Conservation (phyloP, 1,140 invertebrate genomes). For the Tribolium castaneum region DNA sequence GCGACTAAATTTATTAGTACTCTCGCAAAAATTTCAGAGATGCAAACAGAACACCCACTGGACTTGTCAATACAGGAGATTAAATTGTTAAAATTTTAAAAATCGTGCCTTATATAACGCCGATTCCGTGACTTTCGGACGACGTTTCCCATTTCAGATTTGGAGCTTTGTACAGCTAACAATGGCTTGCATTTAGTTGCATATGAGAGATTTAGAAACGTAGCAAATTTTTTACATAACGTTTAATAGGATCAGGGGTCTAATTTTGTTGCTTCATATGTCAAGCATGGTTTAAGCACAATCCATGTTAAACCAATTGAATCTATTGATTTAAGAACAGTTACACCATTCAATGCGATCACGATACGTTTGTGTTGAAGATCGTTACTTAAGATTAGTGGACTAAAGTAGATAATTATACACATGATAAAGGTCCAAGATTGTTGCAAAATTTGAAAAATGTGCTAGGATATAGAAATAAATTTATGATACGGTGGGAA, state of each 20-base stretch:
- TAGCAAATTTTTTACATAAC: constrained; percentile 9
- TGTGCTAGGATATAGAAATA: not conserved
- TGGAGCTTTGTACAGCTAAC: not conserved
- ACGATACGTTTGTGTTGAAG: not conserved
- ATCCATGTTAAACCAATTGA: not conserved
- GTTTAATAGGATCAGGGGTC: not conserved
- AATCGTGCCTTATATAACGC: not conserved
- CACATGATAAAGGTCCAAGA: constrained; percentile 9
- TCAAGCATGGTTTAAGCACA: not conserved
- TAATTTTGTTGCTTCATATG: constrained; percentile 4
- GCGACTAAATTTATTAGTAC: constrained; percentile 3
- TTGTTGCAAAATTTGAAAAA: constrained; percentile 25
- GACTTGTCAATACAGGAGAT: not conserved
- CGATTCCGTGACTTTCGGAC: constrained; percentile 1
- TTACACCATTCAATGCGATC: not conserved
- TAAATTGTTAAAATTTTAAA: not conserved
- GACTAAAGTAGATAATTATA: not conserved
- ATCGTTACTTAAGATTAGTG: not conserved
- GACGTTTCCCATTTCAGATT: constrained; percentile 12
- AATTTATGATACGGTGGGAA: not conserved
- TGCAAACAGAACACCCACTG: not conserved
- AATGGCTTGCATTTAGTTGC: constrained; percentile 13
- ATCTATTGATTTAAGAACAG: not conserved
- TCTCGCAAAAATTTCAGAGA: not conserved
- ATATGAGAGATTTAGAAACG: constrained; percentile 9